Conservation (phyloP, 2,113 vertebrate species). For the Pholis gunnellus region DNA sequence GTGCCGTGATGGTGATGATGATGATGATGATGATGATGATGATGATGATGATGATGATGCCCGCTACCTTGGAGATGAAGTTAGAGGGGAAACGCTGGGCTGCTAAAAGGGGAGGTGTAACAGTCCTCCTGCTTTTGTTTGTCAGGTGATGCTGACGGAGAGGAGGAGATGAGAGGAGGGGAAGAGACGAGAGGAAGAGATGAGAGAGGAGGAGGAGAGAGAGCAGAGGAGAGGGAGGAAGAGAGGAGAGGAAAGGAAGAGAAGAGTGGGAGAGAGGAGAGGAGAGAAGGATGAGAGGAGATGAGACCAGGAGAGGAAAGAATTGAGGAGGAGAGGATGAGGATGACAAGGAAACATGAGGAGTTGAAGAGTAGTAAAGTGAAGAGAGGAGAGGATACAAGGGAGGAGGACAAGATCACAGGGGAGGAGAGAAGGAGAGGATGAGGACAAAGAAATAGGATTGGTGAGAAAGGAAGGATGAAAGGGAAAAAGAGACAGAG, state of each 20-base stretch:
- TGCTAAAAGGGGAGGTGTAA: not conserved
- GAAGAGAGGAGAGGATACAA: not conserved
- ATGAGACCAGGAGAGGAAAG: no score
- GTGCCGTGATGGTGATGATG: constrained; percentile 20
- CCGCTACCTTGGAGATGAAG: constrained; percentile 10
- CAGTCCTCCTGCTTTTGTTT: not conserved
- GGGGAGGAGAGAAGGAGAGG: not conserved
- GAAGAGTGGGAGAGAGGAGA: not conserved
- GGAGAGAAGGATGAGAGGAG: not conserved
- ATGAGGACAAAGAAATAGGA: not conserved
- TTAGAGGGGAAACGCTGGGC: constrained; percentile 6
- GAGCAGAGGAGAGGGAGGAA: not conserved
- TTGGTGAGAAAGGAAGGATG: not conserved
- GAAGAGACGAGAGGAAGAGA: no score
- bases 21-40: constrained; percentile 37
- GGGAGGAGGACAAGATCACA: no score
- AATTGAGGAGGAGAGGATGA: no score
- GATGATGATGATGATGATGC: constrained; percentile 47
- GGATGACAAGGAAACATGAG: no score
- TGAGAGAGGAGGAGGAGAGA: not conserved
- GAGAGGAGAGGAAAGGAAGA: not conserved
- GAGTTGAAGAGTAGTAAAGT: not conserved
- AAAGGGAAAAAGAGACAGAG: not conserved
- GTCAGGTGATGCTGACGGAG: no score
- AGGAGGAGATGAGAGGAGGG: not conserved